These are phyloP conservation scores for Drosophila takahashii DNA, from an alignment of 1,140 invertebrate genomes.

Conservation along the genomic window DNA sequence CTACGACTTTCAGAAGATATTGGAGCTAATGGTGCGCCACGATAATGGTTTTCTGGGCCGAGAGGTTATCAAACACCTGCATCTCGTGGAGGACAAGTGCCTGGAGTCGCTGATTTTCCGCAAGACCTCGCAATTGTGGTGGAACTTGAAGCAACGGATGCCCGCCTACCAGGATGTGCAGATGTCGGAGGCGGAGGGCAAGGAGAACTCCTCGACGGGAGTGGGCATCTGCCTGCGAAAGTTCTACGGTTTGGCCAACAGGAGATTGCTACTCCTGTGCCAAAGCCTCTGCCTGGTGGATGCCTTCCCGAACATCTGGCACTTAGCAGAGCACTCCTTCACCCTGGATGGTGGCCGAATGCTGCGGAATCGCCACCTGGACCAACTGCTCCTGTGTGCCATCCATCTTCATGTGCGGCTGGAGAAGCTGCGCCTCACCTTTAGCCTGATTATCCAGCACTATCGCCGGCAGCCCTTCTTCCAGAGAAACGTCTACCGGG, in stretches of 20 bases:
- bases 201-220: constrained; percentile 56
- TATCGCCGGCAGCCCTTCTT: constrained; percentile 96
- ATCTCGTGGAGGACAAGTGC: constrained; percentile 96
- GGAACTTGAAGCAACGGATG: constrained; percentile 86
- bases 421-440: constrained; percentile 86
- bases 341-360: constrained; percentile 87
- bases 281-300: constrained; percentile 90
- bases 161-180: constrained; percentile 88
- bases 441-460: constrained; percentile 96
- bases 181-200: constrained; percentile 47
- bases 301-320: constrained; percentile 95
- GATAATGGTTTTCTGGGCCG: constrained; percentile 94
- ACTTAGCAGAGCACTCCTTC: constrained; percentile 96
- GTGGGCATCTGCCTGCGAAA: constrained; percentile 82
- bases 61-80: constrained; percentile 97
- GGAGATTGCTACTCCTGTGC: constrained; percentile 95
- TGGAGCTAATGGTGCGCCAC: constrained; percentile 95
- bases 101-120: constrained; percentile 97
- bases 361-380: constrained; percentile 95
- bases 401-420: constrained; percentile 97
- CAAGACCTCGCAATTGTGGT: constrained; percentile 94
- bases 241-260: constrained; percentile 96
- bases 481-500: constrained; percentile 94
- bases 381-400: constrained; percentile 98
- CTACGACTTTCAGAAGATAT: constrained; percentile 97